Evolutionary conservation across 2,888 invertebrate genomes (phyloP).

Genomic region (Diadegma fenestrale): DNA sequence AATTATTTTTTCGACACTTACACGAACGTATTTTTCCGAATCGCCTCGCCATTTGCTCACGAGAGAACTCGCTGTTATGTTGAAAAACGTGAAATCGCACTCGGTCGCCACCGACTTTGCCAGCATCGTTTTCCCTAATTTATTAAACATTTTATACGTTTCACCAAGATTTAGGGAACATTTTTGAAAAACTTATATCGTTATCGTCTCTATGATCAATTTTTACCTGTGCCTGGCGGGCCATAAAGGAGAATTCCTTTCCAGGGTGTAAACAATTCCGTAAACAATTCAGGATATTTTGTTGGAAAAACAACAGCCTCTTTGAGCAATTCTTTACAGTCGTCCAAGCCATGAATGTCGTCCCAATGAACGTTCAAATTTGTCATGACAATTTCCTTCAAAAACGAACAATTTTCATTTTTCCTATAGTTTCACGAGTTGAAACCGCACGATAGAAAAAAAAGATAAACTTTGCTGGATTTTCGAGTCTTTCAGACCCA

Average conservation of each 20-base stretch:
- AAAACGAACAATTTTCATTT: slow-evolving; percentile 10
- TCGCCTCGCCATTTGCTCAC: slow-evolving; percentile 99
- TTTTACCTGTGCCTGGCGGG: slow-evolving; percentile 90
- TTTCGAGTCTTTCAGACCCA: too few relatives aligned
- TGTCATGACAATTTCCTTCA: slow-evolving; percentile 88
- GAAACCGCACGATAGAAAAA: not conserved
- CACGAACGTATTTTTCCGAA: slow-evolving; percentile 96
- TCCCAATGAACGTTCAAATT: slow-evolving; percentile 91
- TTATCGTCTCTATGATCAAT: too few relatives aligned
- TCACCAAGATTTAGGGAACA: not conserved
- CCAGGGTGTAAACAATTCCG: slow-evolving; percentile 92
- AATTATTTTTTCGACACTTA: slow-evolving; percentile 79
- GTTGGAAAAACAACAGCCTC: slow-evolving; percentile 95
- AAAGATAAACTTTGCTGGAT: too few relatives aligned
- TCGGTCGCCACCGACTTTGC: slow-evolving; percentile 95
- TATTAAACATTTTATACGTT: not conserved
- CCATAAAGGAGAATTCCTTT: slow-evolving; percentile 89
- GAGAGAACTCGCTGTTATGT: slow-evolving; percentile 94
- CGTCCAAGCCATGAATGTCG: slow-evolving; percentile 92
- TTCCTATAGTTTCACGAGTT: not conserved
- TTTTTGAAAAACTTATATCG: not conserved
- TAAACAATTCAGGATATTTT: slow-evolving; percentile 90
- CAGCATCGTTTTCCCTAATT: slow-evolving; percentile 92
- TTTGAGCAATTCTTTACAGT: slow-evolving; percentile 91
- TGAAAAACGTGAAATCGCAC: slow-evolving; percentile 94